Evolutionary conservation across 2,888 invertebrate species (phyloP).

Genomic region (Bellardia bayeri): DNA sequence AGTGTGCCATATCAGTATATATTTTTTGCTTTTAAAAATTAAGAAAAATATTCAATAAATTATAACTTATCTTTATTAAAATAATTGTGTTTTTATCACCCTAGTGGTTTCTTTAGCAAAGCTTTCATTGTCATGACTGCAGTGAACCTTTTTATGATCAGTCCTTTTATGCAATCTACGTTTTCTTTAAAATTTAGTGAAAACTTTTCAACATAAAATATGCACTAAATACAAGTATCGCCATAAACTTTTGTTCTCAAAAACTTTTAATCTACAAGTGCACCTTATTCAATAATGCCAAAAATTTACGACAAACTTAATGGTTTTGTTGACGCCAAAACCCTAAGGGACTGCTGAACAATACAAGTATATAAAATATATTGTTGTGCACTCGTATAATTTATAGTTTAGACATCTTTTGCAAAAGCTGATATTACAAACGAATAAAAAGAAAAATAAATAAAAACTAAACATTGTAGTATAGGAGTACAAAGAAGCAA

Average conservation of each 20-base stretch:
- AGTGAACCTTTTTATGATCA: no score
- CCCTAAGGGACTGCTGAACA: conserved; percentile 11
- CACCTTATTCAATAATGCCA: conserved; percentile 30
- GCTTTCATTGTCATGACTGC: no score
- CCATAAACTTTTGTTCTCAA: not conserved
- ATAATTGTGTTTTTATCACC: no score
- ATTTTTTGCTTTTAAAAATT: no score
- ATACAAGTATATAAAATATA: not conserved
- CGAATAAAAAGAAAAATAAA: not conserved
- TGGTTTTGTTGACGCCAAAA: conserved; percentile 32
- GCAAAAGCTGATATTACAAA: not conserved
- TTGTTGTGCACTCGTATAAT: not conserved
- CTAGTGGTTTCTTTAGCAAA: no score
- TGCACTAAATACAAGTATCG: not conserved
- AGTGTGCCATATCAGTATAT: no score
- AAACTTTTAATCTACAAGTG: conserved; percentile 25
- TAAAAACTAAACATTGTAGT: not conserved
- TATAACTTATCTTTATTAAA: no score
- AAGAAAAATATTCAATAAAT: no score
- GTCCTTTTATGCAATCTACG: no score
- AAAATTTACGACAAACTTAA: conserved; percentile 23
- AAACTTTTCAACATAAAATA: not conserved
- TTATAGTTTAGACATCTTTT: not conserved
- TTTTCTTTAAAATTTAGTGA: not conserved
- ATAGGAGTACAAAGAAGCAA: not conserved